These are phyloP conservation scores for Trichonephila clavata DNA, from an alignment of 1,140 invertebrate genomes.

Conservation along the genomic window DNA sequence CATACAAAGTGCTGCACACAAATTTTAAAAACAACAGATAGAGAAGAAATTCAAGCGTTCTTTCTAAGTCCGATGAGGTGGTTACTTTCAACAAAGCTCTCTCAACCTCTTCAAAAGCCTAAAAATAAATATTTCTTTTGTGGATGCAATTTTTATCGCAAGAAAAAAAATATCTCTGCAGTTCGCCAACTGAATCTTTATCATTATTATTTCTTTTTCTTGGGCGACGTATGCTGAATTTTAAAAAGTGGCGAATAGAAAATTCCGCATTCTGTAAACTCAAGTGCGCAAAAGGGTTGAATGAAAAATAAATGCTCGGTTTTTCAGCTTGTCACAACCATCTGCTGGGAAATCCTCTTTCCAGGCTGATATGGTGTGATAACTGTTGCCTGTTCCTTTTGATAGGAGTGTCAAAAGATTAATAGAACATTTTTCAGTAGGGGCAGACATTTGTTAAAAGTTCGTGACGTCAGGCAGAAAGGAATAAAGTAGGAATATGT, in stretches of 20 bases:
- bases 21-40: too few relatives aligned
- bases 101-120: neutral
- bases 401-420: neutral
- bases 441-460: neutral
- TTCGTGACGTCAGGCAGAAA: neutral
- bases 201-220: neutral
- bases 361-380: neutral
- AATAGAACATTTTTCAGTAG: neutral
- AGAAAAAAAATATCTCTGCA: neutral
- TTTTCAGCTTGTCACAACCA: neutral
- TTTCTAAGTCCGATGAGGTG: neutral
- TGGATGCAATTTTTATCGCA: neutral
- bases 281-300: neutral
- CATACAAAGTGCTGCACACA: too few relatives aligned
- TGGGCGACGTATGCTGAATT: neutral
- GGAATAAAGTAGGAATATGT: neutral
- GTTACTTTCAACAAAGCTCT: neutral
- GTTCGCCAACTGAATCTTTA: neutral
- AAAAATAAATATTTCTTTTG: neutral
- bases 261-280: neutral
- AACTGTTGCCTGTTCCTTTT: neutral
- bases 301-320: conserved; percentile 3
- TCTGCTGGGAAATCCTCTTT: neutral
- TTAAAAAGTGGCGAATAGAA: neutral
- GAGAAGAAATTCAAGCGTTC: neutral